phyloP scores from a whole-genome alignment of 37 sponge, comb jelly and placozoan species.

The Hormiphora californensis region DNA sequence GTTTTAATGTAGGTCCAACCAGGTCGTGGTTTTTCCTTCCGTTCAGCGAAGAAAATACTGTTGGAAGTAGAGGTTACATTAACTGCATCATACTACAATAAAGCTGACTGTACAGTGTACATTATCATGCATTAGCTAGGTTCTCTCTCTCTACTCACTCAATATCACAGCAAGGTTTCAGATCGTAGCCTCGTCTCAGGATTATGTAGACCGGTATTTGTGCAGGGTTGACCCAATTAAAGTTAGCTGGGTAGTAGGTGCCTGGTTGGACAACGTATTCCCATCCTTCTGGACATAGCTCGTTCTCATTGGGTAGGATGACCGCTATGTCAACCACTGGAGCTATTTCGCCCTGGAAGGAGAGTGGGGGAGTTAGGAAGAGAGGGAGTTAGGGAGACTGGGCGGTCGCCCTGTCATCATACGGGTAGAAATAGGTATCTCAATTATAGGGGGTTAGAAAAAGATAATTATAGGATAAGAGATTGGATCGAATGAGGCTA shows the following conservation, averaged over 20 bases:
- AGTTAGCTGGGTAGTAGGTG: constrained; percentile 15
- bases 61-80: background rate
- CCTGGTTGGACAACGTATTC: background rate
- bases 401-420: no score
- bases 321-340: constrained; percentile 16
- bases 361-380: no score
- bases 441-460: no score
- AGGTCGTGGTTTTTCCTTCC: background rate
- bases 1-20: constrained; percentile 21
- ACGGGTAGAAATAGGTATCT: no score
- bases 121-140: no score
- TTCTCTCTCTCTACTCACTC: background rate
- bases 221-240: constrained; percentile 54
- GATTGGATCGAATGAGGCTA: no score
- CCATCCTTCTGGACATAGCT: constrained; percentile 40
- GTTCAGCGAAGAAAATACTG: constrained; percentile 6
- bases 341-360: background rate
- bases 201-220: constrained; percentile 29
- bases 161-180: constrained; percentile 7
- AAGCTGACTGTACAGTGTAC: no score
- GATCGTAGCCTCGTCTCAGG: constrained; percentile 17
- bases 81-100: no score
- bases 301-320: constrained; percentile 27
- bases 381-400: no score
- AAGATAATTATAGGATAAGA: no score